phyloP scores from a whole-genome alignment of 2,113 vertebrate species.

The Malurus elegans region DNA sequence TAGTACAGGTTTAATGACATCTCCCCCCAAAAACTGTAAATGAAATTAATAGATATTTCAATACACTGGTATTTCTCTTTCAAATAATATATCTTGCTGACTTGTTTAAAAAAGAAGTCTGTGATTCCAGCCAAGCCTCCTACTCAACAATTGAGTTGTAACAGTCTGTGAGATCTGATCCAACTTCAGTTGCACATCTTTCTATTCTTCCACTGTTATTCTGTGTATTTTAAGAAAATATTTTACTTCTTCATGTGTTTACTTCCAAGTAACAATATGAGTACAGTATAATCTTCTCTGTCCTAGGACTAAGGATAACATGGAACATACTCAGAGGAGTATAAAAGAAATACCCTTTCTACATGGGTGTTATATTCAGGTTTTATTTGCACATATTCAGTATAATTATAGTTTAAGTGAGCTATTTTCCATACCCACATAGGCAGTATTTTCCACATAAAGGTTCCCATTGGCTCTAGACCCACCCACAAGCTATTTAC shows the following conservation, averaged over 20 bases:
- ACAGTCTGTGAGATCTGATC: background rate
- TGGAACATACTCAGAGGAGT: background rate
- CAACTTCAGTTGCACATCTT: background rate
- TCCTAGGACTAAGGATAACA: background rate
- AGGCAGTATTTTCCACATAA: slow-evolving; percentile 56
- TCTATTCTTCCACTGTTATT: background rate
- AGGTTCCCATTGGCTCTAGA: slow-evolving; percentile 39
- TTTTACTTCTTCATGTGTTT: background rate
- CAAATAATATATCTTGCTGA: background rate
- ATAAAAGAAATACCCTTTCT: background rate
- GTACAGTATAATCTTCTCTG: background rate
- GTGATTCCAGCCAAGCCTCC: background rate
- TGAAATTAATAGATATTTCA: background rate
- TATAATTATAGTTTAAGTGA: slow-evolving; percentile 31
- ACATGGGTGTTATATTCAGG: background rate
- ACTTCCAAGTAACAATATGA: background rate
- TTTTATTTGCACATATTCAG: slow-evolving; percentile 43
- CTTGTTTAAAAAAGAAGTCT: background rate
- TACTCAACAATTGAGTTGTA: background rate
- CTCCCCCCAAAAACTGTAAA: background rate
- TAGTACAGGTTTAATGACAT: background rate
- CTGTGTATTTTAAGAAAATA: background rate
- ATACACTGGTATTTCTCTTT: background rate
- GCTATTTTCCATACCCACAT: slow-evolving; percentile 46
- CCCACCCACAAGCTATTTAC: slow-evolving; percentile 40